Evolutionary conservation across 1,140 invertebrate species (phyloP), one percentile per base, ranked within the genome.

Genomic region (Cydia strobilella): DNA sequence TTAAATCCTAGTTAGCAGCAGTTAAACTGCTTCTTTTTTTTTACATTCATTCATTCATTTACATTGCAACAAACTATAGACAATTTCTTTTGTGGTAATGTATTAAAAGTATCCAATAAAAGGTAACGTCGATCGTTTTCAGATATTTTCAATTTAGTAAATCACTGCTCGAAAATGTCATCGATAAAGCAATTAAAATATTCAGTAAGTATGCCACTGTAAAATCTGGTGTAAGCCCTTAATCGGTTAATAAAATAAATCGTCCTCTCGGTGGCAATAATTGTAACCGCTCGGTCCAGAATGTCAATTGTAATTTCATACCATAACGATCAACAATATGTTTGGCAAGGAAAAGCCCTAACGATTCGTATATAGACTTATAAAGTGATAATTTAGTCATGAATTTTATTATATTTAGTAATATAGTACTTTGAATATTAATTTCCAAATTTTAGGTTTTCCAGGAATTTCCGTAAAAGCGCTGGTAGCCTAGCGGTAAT

Each of bases 181-280:
- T 42, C 65, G 65, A 69, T 74, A 74, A 63, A 65, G n/a, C 73
- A 20, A 54, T 74, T 74, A 65, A 74, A 74, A 54, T 42, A 63
- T 27, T 80, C 76, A 81, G 83, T 81, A 81, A 81, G 83, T 81
- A 81, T 77, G 77, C 76, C 74, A 76, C 72, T 75, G 80, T 82
- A 82, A 84, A 86, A 86, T 85, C 81, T 77, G 73, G 73, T 84
- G 82, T 89, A 85, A 85, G 81, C 84, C 75, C 78, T 88, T 86
- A 87, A 90, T 90, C 80, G 83, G 82, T 83, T 86, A 89, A 88
- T 90, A 87, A 87, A 89, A 90, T 87, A 86, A 87, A 89, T 89
- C 84, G 84, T 84, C 76, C 76, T 76, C 76, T 51, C 73, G 74
- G 80, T 77, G 79, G 80, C 69, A 77, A 74, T 73, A 77, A 74